A percentile compares a stretch with the other conserved stretches of the same genome.
Evolutionary conservation across 2,113 vertebrate genomes (phyloP).

Genomic region (Chaetops frenatus): DNA sequence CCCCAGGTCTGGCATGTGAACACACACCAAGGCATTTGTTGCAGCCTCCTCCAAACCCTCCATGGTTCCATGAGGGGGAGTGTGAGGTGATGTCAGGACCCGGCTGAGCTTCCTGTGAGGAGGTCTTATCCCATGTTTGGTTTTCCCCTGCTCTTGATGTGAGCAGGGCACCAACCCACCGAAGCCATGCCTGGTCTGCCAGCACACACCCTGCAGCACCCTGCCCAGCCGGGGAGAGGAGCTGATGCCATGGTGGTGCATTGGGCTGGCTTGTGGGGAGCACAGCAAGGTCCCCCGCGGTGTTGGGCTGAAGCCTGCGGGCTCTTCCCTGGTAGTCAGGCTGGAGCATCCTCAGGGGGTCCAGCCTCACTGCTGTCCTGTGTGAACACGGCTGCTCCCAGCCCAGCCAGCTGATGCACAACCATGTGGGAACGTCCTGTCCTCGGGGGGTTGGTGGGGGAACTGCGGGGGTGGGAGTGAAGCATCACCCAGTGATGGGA

Average conservation of each 20-base stretch:
- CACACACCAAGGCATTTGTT: accelerated
- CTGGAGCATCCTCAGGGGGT: not conserved
- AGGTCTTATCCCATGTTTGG: not conserved
- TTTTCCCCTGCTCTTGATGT: not conserved
- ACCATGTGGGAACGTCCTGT: not conserved
- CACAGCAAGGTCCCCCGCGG: not conserved
- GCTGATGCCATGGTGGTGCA: accelerated
- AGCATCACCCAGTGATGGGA: not conserved
- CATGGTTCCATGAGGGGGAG: accelerated
- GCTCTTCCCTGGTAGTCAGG: not conserved
- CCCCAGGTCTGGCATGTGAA: not conserved
- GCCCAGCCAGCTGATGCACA: accelerated
- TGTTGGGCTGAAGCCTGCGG: accelerated
- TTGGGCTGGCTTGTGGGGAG: not conserved
- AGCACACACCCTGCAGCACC: accelerated
- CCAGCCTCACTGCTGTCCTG: not conserved
- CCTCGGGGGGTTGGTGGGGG: not conserved
- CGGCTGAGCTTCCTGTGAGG: not conserved
- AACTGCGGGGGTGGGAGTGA: not conserved
- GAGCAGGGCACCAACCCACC: not conserved
- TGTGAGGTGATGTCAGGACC: not conserved
- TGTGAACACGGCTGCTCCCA: not conserved
- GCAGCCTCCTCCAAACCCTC: not conserved
- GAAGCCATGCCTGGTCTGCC: accelerated
- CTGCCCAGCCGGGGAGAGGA: not conserved